Evolutionary conservation across 2,797 vertebrate species (phyloP).

Genomic region (Tamandua tetradactyla): DNA sequence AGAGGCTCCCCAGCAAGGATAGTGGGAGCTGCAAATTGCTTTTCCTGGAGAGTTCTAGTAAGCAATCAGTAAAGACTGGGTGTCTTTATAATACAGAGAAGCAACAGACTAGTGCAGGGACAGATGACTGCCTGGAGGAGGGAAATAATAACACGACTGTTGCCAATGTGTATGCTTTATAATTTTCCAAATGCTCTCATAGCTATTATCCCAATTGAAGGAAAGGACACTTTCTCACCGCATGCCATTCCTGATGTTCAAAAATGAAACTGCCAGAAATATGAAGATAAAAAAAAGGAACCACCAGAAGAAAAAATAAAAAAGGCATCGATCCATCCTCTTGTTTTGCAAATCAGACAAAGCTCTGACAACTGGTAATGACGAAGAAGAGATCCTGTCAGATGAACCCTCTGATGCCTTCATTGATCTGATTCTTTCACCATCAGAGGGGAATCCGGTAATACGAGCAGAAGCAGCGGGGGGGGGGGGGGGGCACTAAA

Average conservation of each 20-base stretch:
- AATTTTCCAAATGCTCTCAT: background rate
- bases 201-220: rapidly evolving
- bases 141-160: background rate
- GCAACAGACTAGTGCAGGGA: background rate
- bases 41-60: rapidly evolving
- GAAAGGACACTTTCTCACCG: rapidly evolving
- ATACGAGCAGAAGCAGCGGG: background rate
- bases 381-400: background rate
- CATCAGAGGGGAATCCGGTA: background rate
- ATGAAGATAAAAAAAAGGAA: background rate
- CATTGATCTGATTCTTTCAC: background rate
- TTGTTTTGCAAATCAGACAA: background rate
- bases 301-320: background rate
- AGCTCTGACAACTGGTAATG: rapidly evolving
- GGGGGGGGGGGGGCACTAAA: too few species aligned
- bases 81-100: background rate
- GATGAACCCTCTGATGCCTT: background rate
- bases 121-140: background rate
- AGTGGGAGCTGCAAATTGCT: background rate
- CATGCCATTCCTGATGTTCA: background rate
- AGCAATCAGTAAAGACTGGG: background rate
- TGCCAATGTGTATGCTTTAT: rapidly evolving
- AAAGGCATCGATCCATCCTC: background rate
- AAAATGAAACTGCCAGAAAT: background rate
- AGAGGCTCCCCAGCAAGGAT: background rate